A percentile compares a stretch with the other conserved stretches of the same genome.
Evolutionary conservation across 2,113 vertebrate species (phyloP).

Genomic region (Micronycteris hirsuta): DNA sequence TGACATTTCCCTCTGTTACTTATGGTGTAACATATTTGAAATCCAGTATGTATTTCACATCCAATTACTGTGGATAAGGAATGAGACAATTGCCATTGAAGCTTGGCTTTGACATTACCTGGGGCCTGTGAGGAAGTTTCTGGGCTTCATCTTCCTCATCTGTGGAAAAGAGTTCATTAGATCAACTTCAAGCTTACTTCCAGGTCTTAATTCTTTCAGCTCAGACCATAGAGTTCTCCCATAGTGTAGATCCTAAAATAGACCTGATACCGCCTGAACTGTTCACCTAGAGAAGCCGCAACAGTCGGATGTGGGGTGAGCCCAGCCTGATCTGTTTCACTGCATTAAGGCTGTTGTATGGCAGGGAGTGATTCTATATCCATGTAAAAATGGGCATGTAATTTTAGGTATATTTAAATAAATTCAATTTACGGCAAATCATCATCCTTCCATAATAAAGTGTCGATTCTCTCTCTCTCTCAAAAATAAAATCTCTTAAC

Average conservation of each 20-base stretch:
- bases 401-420: neutral
- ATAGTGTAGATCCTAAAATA: neutral
- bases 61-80: neutral
- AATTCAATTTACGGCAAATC: neutral
- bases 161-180: neutral
- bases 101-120: too few relatives aligned
- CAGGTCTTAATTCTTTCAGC: neutral
- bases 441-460: neutral
- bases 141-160: neutral
- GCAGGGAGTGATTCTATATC: neutral
- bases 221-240: neutral
- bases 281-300: neutral
- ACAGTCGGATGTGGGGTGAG: too few relatives aligned
- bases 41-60: neutral
- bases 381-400: neutral
- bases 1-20: neutral
- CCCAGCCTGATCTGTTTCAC: neutral
- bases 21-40: too few relatives aligned
- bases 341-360: fast-evolving
- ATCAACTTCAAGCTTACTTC: neutral
- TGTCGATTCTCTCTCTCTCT: neutral
- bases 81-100: too few relatives aligned
- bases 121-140: too few relatives aligned
- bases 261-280: fast-evolving
- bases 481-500: neutral